Conservation (phyloP, 1,140 invertebrate species). For the Bombus superbus region DNA sequence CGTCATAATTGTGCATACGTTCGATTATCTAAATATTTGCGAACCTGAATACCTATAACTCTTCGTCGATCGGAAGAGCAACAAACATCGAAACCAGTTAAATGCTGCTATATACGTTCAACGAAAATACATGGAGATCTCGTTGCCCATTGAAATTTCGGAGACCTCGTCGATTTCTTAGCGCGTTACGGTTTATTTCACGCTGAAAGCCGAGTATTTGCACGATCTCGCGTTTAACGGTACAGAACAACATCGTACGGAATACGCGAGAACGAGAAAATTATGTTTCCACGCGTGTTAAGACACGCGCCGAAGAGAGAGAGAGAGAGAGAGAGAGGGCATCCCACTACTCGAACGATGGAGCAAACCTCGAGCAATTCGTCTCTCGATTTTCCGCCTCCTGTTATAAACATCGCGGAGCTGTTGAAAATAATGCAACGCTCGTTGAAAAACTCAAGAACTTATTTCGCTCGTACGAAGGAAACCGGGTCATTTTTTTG, state of each 20-base stretch:
- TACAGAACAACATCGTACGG: too few relatives aligned
- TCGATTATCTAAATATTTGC: conserved; percentile 4
- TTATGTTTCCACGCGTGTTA: neutral
- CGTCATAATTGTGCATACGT: neutral
- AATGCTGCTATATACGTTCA: neutral
- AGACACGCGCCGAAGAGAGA: too few relatives aligned
- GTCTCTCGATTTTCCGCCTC: neutral
- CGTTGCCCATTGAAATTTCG: neutral
- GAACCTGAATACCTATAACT: neutral
- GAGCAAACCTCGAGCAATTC: neutral
- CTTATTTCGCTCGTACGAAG: neutral
- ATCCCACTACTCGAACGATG: neutral
- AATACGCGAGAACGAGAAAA: too few relatives aligned
- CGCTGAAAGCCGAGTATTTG: neutral
- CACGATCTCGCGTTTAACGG: neutral
- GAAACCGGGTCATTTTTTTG: conserved; percentile 27
- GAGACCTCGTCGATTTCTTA: neutral
- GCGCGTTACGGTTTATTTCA: neutral
- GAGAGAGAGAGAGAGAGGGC: neutral
- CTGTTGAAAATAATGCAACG: neutral
- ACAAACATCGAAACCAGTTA: conserved; percentile 14
- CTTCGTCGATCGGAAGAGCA: neutral
- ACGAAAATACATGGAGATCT: neutral
- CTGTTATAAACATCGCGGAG: neutral
- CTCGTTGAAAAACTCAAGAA: neutral